A percentile compares a stretch with the other conserved stretches of the same genome.
Conservation (phyloP, 2,797 vertebrate genomes). For the Helarctos malayanus region DNA sequence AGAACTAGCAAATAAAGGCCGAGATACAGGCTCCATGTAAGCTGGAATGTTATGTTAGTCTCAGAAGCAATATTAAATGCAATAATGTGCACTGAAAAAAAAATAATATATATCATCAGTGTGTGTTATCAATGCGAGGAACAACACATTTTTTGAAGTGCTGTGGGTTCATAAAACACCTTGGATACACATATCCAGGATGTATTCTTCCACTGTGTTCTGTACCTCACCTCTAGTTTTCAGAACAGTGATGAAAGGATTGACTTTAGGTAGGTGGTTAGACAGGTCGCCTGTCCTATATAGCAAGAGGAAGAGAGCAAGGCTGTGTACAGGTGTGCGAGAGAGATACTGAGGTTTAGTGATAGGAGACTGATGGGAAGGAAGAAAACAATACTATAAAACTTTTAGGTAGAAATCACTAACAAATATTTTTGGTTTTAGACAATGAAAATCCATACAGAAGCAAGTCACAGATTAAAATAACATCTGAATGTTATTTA, state of each 20-base stretch:
- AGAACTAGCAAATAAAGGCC: neutral
- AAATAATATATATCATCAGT: neutral
- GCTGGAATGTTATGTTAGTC: neutral
- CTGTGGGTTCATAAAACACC: neutral
- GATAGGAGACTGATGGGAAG: neutral
- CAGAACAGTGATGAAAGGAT: neutral
- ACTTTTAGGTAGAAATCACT: constrained; percentile 13
- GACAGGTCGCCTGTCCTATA: neutral
- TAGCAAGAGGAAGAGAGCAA: neutral
- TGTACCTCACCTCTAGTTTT: neutral
- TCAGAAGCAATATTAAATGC: neutral
- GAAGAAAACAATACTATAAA: neutral
- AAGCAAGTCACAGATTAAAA: constrained; percentile 10
- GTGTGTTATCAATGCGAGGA: neutral
- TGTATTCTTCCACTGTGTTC: neutral
- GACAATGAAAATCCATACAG: neutral
- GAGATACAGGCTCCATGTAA: neutral
- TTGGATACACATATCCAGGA: neutral
- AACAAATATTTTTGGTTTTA: constrained; percentile 33
- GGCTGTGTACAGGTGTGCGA: neutral
- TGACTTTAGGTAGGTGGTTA: neutral
- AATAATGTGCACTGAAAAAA: neutral
- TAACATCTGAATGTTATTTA: constrained; percentile 39
- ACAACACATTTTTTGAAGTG: neutral
- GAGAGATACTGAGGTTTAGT: neutral